Base-by-base conservation (phyloP, 2,797 vertebrate genomes). In the Propithecus perrieri region DNA sequence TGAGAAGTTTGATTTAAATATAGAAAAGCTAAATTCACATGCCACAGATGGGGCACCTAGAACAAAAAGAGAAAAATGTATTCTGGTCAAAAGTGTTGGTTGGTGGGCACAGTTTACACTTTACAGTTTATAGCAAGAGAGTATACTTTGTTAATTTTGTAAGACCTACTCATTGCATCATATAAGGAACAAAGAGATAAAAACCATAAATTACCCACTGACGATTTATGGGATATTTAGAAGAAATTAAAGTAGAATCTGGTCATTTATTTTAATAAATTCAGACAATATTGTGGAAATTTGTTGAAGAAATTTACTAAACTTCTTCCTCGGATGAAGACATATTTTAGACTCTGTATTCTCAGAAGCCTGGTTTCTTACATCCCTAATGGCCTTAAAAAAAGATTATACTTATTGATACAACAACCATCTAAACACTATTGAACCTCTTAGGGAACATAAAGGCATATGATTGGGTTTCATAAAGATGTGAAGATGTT, bases 11-110 rank as follows among this genome's bases (percentile, higher is more conserved):
- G 72, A 85, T 87, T 92, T 90, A 96, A 95, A 92, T 78, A 85
- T 72, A 85, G 76, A 96, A 97, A 91, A 96, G 72, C 43, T 96
- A 72, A 94, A 95, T 92, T 92, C 81, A 96, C 22, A 83, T 26
- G 22, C 93, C 81, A 85, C 81, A 92, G 81, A 88, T 69, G 95
- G 85, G 50, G 35, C 65, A 92, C 80, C 33, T 92, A 93, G 28
- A 94, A 96, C 83, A 85, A 95, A 43, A 96, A 74, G 8, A 93
- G 61, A 85, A 72, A 69, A 35, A n/a, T 38, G 11, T 53, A 48
- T 96, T 63, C 13, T n/a, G 17, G 80, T 95, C 87, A 87, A 88
- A 92, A 89, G 72, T n/a, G 63, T 91, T 38, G 67, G 81, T 38
- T 93, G 55, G 48, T 48, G 33, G 9, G 15, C 38, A 96, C 46